Evolutionary conservation across 2,797 vertebrate genomes (phyloP).

Genomic region (Tachyglossus aculeatus): DNA sequence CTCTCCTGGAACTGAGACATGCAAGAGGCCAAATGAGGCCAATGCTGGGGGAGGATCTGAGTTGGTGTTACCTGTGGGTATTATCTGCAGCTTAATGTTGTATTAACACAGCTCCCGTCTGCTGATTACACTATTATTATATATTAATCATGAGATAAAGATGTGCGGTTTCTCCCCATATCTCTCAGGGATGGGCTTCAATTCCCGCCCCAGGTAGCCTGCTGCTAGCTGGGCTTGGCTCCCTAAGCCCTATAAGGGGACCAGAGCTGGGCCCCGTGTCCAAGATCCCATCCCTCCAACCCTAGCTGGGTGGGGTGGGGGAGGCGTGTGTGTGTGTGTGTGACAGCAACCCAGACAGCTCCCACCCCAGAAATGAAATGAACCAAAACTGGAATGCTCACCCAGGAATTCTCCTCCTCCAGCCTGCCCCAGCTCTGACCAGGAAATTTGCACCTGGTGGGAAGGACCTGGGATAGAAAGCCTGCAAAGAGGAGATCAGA

Average conservation of each 20-base stretch:
- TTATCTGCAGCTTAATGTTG: constrained; percentile 48
- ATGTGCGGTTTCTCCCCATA: constrained; percentile 2
- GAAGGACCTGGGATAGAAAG: too few species aligned
- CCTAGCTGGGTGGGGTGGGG: too few species aligned
- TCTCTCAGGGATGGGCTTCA: neutral
- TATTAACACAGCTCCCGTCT: constrained; percentile 37
- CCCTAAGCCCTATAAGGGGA: too few species aligned
- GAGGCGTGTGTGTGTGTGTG: too few species aligned
- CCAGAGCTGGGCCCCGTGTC: neutral
- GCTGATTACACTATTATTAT: constrained; percentile 51
- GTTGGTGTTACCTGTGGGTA: constrained; percentile 36
- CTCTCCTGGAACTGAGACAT: neutral
- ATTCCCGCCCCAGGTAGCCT: neutral
- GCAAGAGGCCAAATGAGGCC: constrained; percentile 22
- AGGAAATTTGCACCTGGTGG: too few species aligned
- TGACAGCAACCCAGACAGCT: too few species aligned
- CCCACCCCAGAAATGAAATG: too few species aligned
- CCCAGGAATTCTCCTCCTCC: neutral
- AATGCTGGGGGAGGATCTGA: constrained; percentile 37
- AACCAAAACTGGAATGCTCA: too few species aligned
- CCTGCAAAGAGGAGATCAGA: neutral
- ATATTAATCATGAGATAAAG: constrained; percentile 53
- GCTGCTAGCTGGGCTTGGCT: neutral
- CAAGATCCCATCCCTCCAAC: too few species aligned
- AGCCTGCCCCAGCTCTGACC: neutral